A percentile compares a stretch with the other conserved stretches of the same genome.
Evolutionary conservation across 2,797 vertebrate species (phyloP).

Genomic region (Naso thynnoides): DNA sequence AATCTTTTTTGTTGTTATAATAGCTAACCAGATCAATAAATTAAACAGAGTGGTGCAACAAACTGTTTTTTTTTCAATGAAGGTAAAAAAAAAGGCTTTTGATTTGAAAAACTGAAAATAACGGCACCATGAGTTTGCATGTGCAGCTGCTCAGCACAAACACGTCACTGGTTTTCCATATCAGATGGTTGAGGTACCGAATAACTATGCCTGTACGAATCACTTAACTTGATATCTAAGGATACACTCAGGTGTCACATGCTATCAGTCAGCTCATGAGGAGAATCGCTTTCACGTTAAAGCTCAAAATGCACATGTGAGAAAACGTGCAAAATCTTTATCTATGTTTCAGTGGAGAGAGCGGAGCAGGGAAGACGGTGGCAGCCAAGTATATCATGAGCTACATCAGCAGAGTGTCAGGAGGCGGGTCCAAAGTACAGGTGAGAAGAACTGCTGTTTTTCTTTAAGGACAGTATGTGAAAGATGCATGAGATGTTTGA

Average conservation of each 20-base stretch:
- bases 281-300: neutral
- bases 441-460: slow-evolving; percentile 74
- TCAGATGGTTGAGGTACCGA: neutral
- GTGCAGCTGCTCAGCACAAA: neutral
- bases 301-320: neutral
- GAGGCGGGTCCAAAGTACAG: slow-evolving; percentile 96
- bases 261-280: neutral
- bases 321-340: slow-evolving; percentile 16
- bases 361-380: slow-evolving; percentile 97
- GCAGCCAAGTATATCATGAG: slow-evolving; percentile 99
- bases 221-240: neutral
- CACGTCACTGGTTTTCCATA: neutral
- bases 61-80: too few relatives aligned
- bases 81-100: too few relatives aligned
- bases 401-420: slow-evolving; percentile 96
- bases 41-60: neutral
- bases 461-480: slow-evolving; percentile 12
- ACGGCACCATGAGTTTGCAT: neutral
- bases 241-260: slow-evolving; percentile 2
- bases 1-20: too few relatives aligned
- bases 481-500: slow-evolving; percentile 1
- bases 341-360: slow-evolving; percentile 90
- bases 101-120: neutral
- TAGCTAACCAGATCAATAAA: neutral
- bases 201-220: neutral